Conservation (phyloP, 2,888 invertebrate genomes). For the Troides oblongomaculatus region DNA sequence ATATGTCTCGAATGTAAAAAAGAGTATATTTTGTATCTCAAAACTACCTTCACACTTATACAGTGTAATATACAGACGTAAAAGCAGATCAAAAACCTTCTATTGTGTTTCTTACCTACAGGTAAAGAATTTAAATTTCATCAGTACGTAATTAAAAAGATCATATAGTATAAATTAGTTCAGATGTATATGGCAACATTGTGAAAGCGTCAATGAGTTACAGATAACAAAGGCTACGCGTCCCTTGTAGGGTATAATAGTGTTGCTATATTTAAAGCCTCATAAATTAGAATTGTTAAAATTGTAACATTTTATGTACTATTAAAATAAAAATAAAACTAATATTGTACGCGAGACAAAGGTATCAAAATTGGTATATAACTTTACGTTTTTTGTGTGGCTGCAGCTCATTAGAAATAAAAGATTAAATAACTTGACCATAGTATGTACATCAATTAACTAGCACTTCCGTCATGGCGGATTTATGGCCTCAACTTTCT, state of each 20-base stretch:
- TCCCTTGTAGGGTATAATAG: neutral
- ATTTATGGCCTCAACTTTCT: no score
- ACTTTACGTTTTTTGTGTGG: neutral
- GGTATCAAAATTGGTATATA: neutral
- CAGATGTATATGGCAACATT: neutral
- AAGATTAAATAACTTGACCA: no score
- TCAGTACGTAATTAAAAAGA: no score
- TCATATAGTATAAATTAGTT: neutral
- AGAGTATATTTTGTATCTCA: conserved; percentile 23
- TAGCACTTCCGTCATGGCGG: no score
- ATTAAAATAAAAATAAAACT: neutral
- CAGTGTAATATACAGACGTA: conserved; percentile 14
- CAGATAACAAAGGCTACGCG: neutral
- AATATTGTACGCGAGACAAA: neutral
- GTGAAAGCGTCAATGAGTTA: neutral
- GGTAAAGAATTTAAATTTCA: neutral
- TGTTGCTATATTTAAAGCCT: neutral
- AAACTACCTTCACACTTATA: conserved; percentile 17
- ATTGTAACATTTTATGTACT: neutral
- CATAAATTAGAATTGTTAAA: neutral
- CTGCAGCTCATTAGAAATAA: neutral
- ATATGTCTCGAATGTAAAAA: conserved; percentile 12
- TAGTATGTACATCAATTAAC: no score
- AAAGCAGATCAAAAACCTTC: conserved; percentile 6
- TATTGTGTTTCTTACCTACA: neutral